Base-by-base conservation (phyloP, 2,113 vertebrate genomes). In the Holacanthus passer region DNA sequence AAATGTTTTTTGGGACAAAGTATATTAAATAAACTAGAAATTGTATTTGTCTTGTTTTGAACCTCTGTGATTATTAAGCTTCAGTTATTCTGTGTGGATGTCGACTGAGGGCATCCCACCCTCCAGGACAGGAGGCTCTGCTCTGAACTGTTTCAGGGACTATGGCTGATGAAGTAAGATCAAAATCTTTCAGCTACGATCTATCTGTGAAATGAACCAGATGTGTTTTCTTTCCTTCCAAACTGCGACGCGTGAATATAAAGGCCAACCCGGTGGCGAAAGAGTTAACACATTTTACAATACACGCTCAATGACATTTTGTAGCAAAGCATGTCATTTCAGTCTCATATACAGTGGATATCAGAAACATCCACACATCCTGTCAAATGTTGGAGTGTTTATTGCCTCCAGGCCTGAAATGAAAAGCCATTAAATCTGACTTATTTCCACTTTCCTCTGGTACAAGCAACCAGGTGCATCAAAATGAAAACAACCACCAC, bases 371-470 rank as follows among this genome's bases (percentile, higher is more conserved):
- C 63, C 39, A 39, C 73, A 24, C 53, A 24, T 3, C 24, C 16
- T 78, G 56, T 63, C 41, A 73, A 20, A 37, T 53, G 43, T n/a
- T 45, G 43, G n/a, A 64, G 69, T 55, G 60, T 60, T 84, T 84
- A 55, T 58, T 27, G 75, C 82, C 75, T 80, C 37, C 56, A 64
- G 75, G 43, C 43, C 48, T 72, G 73, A 73, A 76, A 69, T 53
- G 55, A 82, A 84, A 86, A 74, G 39, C 78, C 45, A 78, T 84
- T 73, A 76, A 84, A 72, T 75, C 37, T 10, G 65, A 58, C 58
- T 60, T 59, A 27, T 24, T 65, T 68, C 59, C 53, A 56, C 74
- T 53, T 69, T 60, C 29, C 32, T 50, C 73, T 35, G 64, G 39
- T 69, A 69, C 48, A 35, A 52, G 65, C 55, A 78, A 55, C 31